A percentile compares a stretch with the other conserved stretches of the same genome.
phyloP scores from a whole-genome alignment of 2,797 vertebrate species.

The Rhadinocentrus ornatus region DNA sequence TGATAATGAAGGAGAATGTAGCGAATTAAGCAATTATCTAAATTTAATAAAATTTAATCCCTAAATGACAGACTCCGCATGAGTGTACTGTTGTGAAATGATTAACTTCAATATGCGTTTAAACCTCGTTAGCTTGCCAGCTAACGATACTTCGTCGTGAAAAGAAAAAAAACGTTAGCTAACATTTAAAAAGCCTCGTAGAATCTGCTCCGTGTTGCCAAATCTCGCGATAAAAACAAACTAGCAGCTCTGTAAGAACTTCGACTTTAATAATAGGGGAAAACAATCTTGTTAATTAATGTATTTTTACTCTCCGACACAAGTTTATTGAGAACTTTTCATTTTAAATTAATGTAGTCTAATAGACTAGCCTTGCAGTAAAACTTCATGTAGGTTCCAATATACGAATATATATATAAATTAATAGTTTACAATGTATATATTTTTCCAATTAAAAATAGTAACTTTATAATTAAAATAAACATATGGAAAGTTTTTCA shows the following conservation, averaged over 20 bases:
- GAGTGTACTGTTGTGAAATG: neutral
- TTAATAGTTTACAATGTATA: no score
- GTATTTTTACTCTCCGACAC: neutral
- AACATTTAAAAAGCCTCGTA: conserved; percentile 10
- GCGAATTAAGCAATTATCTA: accelerated
- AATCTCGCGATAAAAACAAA: conserved; percentile 19
- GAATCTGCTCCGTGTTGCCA: neutral
- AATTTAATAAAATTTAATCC: accelerated
- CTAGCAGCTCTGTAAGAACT: neutral
- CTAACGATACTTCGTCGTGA: conserved; percentile 34
- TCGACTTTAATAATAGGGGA: neutral
- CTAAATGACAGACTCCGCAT: accelerated
- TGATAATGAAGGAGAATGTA: neutral
- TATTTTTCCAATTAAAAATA: neutral
- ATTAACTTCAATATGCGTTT: neutral
- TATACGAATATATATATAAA: no score
- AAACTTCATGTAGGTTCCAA: neutral
- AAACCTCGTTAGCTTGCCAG: conserved; percentile 38
- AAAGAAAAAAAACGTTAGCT: conserved; percentile 43
- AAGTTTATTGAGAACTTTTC: neutral
- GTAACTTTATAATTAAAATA: neutral
- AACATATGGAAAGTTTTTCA: neutral
- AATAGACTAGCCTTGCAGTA: neutral
- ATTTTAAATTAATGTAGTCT: neutral
- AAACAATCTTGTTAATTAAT: neutral